Evolutionary conservation across 2,797 vertebrate species (phyloP).

Genomic region (Dendrocincla fuliginosa): DNA sequence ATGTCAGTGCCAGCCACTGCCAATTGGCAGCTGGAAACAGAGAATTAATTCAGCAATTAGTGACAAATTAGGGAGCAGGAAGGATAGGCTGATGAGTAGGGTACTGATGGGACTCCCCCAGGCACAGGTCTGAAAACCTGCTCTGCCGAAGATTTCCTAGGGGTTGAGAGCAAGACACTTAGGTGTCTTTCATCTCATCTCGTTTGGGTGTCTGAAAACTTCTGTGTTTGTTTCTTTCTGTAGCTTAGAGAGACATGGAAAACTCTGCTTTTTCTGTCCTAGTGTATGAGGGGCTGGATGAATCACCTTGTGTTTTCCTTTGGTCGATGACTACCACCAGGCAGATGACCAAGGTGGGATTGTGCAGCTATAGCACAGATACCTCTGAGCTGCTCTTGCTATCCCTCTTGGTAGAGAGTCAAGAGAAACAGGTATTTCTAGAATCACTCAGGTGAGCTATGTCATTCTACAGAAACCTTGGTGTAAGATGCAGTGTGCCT

Average conservation of each 20-base stretch:
- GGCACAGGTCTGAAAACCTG: not conserved
- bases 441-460: not conserved
- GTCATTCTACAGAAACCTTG: not conserved
- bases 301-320: not conserved
- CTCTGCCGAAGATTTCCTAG: not conserved
- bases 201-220: not conserved
- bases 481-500: fast-evolving
- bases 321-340: not conserved
- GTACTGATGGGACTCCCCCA: not conserved
- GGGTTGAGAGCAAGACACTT: not conserved
- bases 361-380: not conserved
- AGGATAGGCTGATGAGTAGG: not conserved
- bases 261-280: not conserved
- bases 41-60: not conserved
- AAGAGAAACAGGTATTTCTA: not conserved
- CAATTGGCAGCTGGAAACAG: not conserved
- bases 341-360: not conserved
- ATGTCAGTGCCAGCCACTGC: not conserved
- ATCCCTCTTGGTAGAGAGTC: not conserved
- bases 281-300: not conserved
- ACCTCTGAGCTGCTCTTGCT: not conserved
- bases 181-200: not conserved
- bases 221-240: not conserved
- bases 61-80: constrained; percentile 1
- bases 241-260: not conserved